Conservation (phyloP, 2,797 vertebrate genomes). For the Thamnophis elegans region DNA sequence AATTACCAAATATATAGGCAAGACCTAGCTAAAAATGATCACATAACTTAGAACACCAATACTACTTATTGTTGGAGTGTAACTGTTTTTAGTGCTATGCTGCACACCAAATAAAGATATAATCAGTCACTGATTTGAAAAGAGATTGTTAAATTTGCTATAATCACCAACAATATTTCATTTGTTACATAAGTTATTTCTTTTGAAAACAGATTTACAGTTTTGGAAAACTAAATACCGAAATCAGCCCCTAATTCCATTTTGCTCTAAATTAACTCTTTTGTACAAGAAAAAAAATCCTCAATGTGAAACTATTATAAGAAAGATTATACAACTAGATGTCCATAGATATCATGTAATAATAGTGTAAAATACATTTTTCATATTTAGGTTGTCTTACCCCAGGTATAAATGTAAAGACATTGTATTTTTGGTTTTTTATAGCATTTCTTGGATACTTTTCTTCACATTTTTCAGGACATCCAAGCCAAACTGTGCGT, state of each 20-base stretch:
- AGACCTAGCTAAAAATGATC: neutral
- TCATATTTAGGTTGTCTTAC: slow-evolving; percentile 74
- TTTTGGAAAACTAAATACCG: neutral
- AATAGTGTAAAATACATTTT: neutral
- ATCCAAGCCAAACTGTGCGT: slow-evolving; percentile 89
- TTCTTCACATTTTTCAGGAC: slow-evolving; percentile 96
- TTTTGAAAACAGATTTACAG: neutral
- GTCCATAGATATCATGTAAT: neutral
- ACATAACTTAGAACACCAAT: neutral
- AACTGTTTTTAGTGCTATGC: neutral
- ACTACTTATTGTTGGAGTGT: neutral
- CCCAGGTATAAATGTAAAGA: slow-evolving; percentile 97
- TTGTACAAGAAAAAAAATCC: neutral
- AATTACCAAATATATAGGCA: neutral
- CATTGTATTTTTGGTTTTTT: slow-evolving; percentile 98
- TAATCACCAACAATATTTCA: neutral
- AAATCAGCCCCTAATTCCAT: neutral
- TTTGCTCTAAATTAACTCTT: neutral
- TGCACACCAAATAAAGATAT: neutral
- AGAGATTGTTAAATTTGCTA: neutral
- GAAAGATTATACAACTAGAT: neutral
- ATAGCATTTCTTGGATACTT: slow-evolving; percentile 95
- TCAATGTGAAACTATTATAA: neutral
- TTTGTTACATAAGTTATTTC: neutral
- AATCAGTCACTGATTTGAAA: neutral